These are phyloP conservation scores for Trichosurus vulpecula DNA, from an alignment of 2,797 vertebrate genomes.

Conservation along the genomic window DNA sequence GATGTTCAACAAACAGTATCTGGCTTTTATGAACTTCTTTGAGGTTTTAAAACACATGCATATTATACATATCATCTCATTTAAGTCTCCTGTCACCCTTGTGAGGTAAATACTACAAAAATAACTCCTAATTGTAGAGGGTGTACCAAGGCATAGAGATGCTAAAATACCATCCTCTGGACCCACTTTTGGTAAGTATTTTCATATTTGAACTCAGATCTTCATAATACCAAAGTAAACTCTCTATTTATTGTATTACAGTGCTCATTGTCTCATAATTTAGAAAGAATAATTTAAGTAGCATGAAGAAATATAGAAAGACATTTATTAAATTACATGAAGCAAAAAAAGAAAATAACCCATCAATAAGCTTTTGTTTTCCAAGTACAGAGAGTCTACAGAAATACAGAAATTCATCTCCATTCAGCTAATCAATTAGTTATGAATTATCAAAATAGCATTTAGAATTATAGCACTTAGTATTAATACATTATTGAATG, in stretches of 20 bases:
- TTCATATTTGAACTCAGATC: neutral
- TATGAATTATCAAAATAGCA: neutral
- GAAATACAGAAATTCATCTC: too few species aligned
- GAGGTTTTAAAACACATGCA: neutral
- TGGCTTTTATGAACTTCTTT: neutral
- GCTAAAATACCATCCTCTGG: neutral
- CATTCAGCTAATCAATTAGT: too few species aligned
- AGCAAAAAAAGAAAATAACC: too few species aligned
- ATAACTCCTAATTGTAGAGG: neutral
- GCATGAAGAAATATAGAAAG: too few species aligned
- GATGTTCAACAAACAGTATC: neutral
- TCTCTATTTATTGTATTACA: neutral
- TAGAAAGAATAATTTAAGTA: too few species aligned
- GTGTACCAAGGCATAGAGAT: neutral
- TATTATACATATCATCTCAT: neutral
- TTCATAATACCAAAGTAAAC: neutral
- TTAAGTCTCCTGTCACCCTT: neutral
- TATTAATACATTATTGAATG: neutral
- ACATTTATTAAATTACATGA: too few species aligned
- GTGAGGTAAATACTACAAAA: neutral
- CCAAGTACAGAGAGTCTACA: too few species aligned
- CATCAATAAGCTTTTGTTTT: too few species aligned
- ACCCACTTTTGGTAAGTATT: neutral
- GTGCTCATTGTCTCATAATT: too few species aligned
- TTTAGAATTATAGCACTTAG: neutral